These are phyloP conservation scores for Drosophila kuntzei DNA, from an alignment of 2,888 invertebrate species.

Conservation along the genomic window DNA sequence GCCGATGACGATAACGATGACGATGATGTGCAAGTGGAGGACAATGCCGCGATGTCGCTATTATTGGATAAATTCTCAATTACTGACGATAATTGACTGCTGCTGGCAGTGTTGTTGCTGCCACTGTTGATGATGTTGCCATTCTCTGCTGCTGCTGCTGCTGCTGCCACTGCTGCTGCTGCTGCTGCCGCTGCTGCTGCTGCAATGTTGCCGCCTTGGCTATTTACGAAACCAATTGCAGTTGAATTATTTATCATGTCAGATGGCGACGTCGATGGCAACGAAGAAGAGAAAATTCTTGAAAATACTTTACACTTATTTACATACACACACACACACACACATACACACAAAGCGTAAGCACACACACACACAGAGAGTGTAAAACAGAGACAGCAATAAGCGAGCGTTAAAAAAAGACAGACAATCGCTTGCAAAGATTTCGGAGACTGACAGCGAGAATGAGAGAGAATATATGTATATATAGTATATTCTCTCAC, in stretches of 20 bases:
- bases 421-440: constrained; percentile 40
- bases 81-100: constrained; percentile 84
- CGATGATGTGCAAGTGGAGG: constrained; percentile 60
- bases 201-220: constrained; percentile 59
- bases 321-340: constrained; percentile 55
- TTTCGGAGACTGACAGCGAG: constrained; percentile 16
- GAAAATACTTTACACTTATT: constrained; percentile 76
- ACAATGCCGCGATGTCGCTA: constrained; percentile 75
- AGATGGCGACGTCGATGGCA: constrained; percentile 50
- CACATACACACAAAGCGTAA: constrained; percentile 38
- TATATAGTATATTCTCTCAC: constrained; percentile 9
- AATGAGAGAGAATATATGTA: constrained; percentile 9
- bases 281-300: constrained; percentile 76
- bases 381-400: constrained; percentile 38
- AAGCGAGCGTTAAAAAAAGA: constrained; percentile 64
- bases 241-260: constrained; percentile 81
- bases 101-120: constrained; percentile 52
- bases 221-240: constrained; percentile 77
- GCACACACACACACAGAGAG: constrained; percentile 43
- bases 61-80: constrained; percentile 85
- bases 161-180: constrained; percentile 33
- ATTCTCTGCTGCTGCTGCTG: constrained; percentile 35
- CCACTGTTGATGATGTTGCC: constrained; percentile 39
- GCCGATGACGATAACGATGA: constrained; percentile 29
- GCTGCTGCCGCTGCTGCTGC: constrained; percentile 24